Evolutionary conservation across 2,888 invertebrate species (phyloP).

Genomic region (Tipula confusa): DNA sequence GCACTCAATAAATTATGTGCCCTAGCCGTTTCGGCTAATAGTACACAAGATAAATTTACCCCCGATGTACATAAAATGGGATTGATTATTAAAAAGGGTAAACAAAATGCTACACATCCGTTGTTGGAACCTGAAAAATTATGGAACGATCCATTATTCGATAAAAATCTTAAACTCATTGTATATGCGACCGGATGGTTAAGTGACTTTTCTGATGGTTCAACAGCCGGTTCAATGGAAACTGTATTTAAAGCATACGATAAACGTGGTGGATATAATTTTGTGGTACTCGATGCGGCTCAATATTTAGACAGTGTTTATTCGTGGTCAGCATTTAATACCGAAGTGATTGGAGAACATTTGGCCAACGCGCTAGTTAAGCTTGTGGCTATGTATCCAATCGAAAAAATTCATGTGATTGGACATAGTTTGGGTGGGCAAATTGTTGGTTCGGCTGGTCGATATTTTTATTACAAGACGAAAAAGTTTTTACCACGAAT

Average conservation of each 20-base stretch:
- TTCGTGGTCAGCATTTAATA: slow-evolving; percentile 36
- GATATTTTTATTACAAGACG: slow-evolving; percentile 42
- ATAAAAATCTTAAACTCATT: background rate
- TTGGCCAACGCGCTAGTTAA: slow-evolving; percentile 32
- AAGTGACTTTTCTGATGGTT: background rate
- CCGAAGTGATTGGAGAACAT: slow-evolving; percentile 33
- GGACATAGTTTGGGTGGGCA: slow-evolving; percentile 44
- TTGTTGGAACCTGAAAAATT: background rate
- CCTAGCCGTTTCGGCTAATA: background rate
- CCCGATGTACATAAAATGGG: background rate
- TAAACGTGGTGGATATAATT: background rate
- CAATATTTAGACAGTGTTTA: slow-evolving; percentile 35
- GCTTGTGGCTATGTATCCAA: slow-evolving; percentile 32
- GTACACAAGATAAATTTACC: background rate
- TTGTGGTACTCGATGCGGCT: slow-evolving; percentile 32
- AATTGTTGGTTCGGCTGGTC: slow-evolving; percentile 45
- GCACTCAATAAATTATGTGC: background rate
- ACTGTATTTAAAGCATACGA: background rate
- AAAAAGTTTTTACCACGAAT: slow-evolving; percentile 36
- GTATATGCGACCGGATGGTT: background rate
- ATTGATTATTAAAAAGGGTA: background rate
- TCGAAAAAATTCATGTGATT: background rate
- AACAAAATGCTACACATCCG: background rate
- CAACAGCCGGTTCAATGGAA: background rate
- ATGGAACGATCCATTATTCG: background rate